These are phyloP conservation scores for Thalpophila matura DNA, from an alignment of 2,888 invertebrate species.

Conservation along the genomic window DNA sequence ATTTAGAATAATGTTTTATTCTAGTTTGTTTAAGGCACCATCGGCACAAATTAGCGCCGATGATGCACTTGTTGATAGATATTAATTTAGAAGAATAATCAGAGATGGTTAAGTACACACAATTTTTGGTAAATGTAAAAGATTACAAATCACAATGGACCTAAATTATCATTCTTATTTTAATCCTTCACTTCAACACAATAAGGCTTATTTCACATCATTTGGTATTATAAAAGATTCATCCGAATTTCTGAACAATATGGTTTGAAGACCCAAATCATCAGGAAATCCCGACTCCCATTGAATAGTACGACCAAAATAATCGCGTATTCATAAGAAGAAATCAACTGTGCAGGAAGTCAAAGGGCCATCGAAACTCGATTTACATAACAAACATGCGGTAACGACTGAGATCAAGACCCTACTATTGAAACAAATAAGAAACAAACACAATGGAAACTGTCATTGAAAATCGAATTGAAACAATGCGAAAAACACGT, in stretches of 20 bases:
- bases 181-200: constrained; percentile 10
- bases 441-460: too few species aligned
- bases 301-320: constrained; percentile 58
- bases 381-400: constrained; percentile 75
- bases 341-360: constrained; percentile 61
- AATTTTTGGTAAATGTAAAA: not conserved
- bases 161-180: constrained; percentile 1
- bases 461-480: too few species aligned
- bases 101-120: not conserved
- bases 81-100: too few species aligned
- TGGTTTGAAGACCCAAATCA: constrained; percentile 11
- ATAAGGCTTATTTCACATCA: constrained; percentile 28
- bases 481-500: constrained; percentile 4
- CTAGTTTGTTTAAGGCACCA: too few species aligned
- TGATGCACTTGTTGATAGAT: too few species aligned
- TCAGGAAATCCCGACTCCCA: constrained; percentile 14
- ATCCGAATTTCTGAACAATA: constrained; percentile 31
- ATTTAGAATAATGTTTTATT: constrained; percentile 2
- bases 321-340: constrained; percentile 62
- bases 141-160: constrained; percentile 1
- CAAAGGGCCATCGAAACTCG: constrained; percentile 66
- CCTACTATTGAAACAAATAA: constrained; percentile 32
- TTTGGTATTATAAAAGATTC: constrained; percentile 47
- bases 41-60: too few species aligned
- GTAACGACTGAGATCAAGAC: constrained; percentile 61